These are phyloP conservation scores for Pteropus alecto DNA, from an alignment of 2,113 vertebrate genomes.

Conservation along the genomic window DNA sequence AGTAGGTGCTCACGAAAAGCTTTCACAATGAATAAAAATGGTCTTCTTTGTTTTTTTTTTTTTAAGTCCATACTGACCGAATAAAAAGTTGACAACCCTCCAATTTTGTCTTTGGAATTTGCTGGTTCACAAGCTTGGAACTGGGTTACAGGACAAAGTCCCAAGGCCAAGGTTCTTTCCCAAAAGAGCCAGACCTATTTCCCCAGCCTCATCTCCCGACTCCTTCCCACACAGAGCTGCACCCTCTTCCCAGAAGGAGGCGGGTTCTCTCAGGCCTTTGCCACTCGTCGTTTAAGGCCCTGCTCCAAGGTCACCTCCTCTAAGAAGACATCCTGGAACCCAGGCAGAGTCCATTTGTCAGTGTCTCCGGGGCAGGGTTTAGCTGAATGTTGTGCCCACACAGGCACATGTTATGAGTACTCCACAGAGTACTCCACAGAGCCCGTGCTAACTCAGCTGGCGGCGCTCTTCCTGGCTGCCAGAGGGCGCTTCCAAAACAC, in stretches of 20 bases:
- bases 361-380: not conserved
- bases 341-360: too few species aligned
- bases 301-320: not conserved
- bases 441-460: not conserved
- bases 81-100: not conserved
- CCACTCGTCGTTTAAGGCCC: not conserved
- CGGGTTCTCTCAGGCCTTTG: not conserved
- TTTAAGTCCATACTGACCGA: not conserved
- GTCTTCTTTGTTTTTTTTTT: not conserved
- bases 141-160: not conserved
- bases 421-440: accelerated
- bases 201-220: too few species aligned
- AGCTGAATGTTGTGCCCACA: accelerated
- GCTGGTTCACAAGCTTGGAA: not conserved
- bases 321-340: not conserved
- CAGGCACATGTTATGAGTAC: too few species aligned
- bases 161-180: not conserved
- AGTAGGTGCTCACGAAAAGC: not conserved
- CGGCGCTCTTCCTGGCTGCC: not conserved
- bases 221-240: not conserved
- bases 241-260: not conserved
- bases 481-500: not conserved
- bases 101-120: not conserved
- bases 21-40: not conserved
- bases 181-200: not conserved